Evolutionary conservation across 2,113 vertebrate species (phyloP).

Genomic region (Empidonax alnorum): DNA sequence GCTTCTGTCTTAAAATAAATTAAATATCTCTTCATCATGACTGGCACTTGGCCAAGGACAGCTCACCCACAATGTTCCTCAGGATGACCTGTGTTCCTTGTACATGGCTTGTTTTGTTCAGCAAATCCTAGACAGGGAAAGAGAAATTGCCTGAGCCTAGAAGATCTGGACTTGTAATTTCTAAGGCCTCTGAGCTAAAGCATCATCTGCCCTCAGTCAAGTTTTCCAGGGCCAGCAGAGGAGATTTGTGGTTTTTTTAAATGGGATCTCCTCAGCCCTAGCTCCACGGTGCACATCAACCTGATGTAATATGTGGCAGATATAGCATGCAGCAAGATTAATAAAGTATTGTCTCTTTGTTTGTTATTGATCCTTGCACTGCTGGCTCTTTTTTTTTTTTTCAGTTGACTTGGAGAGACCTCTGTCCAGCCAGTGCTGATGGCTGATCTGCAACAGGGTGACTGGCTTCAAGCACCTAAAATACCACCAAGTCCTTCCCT

Average conservation of each 20-base stretch:
- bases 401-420: not conserved
- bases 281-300: not conserved
- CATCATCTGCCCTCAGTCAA: not conserved
- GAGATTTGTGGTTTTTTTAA: not conserved
- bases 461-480: not conserved
- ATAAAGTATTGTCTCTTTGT: not conserved
- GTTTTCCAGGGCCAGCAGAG: not conserved
- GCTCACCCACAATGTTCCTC: not conserved
- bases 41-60: not conserved
- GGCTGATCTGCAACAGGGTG: accelerated
- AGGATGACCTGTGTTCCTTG: not conserved
- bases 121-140: not conserved
- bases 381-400: not conserved
- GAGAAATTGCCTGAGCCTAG: not conserved
- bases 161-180: not conserved
- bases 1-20: not conserved
- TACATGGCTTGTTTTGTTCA: not conserved
- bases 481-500: not conserved
- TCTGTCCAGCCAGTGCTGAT: not conserved
- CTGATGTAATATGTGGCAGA: not conserved
- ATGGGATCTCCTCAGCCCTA: not conserved
- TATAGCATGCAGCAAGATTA: accelerated
- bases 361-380: not conserved
- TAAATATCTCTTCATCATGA: not conserved
- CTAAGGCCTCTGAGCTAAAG: not conserved